Percentiles rank a stretch among this genome's conserved stretches.
phyloP scores from a whole-genome alignment of 2,797 vertebrate species.

The Tokudaia muenninki region DNA sequence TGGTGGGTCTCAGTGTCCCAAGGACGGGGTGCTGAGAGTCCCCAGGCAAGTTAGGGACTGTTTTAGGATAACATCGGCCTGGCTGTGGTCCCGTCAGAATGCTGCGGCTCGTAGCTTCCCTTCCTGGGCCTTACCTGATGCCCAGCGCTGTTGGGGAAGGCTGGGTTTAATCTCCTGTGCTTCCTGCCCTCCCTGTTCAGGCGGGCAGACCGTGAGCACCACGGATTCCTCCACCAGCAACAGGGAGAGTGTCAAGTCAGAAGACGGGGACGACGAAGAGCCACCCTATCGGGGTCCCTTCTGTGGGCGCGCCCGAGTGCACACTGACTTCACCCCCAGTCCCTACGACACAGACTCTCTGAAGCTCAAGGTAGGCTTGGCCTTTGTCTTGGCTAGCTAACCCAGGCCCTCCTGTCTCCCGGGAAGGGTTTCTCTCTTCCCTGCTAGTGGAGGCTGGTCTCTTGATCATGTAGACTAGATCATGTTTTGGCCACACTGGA shows the following conservation, averaged over 20 bases:
- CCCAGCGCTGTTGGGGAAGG: fast-evolving
- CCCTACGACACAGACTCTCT: slow-evolving; percentile 98
- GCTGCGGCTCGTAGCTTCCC: fast-evolving
- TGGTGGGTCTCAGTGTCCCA: neutral
- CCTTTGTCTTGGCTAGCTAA: neutral
- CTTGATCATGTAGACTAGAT: fast-evolving
- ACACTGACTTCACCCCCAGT: slow-evolving; percentile 98
- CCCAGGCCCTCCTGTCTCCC: neutral
- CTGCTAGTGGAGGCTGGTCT: neutral
- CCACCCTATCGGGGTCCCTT: slow-evolving; percentile 97
- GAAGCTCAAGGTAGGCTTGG: slow-evolving; percentile 94
- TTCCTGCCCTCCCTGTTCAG: slow-evolving; percentile 84
- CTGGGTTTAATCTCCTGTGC: neutral
- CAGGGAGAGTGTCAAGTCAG: slow-evolving; percentile 98
- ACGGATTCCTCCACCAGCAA: slow-evolving; percentile 99
- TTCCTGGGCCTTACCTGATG: neutral
- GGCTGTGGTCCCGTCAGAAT: fast-evolving
- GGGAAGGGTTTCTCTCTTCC: neutral
- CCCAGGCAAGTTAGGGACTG: neutral
- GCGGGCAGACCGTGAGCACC: slow-evolving; percentile 98
- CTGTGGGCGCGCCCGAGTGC: slow-evolving; percentile 96
- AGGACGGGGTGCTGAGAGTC: neutral
- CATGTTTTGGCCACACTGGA: fast-evolving
- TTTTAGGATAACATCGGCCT: too few species aligned
- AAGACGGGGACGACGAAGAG: slow-evolving; percentile 98